phyloP scores from a whole-genome alignment of 2,113 vertebrate genomes.

The Ctenomys sociabilis region DNA sequence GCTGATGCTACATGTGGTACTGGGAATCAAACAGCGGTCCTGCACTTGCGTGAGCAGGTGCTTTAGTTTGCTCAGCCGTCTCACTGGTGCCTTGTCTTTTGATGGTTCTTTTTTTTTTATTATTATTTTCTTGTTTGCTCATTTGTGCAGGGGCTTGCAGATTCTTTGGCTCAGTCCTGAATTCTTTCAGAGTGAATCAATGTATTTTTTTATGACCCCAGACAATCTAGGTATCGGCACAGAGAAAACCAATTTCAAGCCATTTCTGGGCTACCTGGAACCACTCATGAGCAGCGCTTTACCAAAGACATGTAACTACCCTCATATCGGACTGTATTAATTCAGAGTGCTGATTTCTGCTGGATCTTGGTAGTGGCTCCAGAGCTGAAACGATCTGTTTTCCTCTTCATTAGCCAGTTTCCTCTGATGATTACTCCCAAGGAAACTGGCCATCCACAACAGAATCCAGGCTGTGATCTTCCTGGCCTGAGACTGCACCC shows the following conservation, averaged over 20 bases:
- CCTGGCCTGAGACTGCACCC: not conserved
- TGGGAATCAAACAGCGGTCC: too few species aligned
- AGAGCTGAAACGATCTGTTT: not conserved
- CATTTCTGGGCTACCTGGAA: not conserved
- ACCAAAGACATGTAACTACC: not conserved
- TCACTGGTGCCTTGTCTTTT: not conserved
- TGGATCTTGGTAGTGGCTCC: not conserved
- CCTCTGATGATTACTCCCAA: not conserved
- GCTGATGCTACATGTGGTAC: too few species aligned
- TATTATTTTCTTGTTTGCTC: not conserved
- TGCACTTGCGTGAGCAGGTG: too few species aligned
- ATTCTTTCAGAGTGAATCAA: not conserved
- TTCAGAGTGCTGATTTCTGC: not conserved
- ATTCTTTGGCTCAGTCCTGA: not conserved
- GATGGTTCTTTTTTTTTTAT: not conserved
- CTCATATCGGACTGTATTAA: not conserved
- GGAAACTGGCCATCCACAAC: not conserved
- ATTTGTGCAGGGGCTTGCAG: not conserved
- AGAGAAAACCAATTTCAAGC: not conserved
- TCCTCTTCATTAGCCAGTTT: not conserved
- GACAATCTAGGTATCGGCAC: not conserved
- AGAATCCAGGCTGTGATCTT: not conserved
- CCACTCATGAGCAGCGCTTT: not conserved
- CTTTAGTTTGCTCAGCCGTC: too few species aligned
- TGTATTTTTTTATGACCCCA: not conserved